A percentile compares a stretch with the other conserved stretches of the same genome.
These are phyloP conservation scores for Nebria ingens DNA, from an alignment of 1,140 invertebrate genomes.

Conservation along the genomic window DNA sequence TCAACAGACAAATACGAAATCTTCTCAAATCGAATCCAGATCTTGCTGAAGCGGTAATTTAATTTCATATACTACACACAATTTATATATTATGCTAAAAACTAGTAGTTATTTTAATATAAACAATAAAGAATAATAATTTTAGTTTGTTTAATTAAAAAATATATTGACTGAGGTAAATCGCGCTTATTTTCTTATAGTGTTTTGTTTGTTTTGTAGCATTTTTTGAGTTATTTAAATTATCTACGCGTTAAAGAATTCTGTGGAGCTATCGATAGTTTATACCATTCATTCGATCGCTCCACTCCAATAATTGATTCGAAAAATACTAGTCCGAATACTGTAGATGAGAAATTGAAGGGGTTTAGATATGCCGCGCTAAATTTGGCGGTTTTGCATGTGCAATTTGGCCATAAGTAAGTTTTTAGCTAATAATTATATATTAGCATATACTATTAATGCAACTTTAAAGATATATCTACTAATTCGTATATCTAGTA, in stretches of 20 bases:
- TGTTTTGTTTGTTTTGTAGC: slow-evolving; percentile 57
- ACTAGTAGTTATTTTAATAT: neutral
- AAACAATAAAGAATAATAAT: slow-evolving; percentile 5
- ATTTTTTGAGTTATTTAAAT: slow-evolving; percentile 86
- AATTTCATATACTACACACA: slow-evolving; percentile 5
- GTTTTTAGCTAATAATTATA: slow-evolving; percentile 23
- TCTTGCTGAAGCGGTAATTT: slow-evolving; percentile 63
- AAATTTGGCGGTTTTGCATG: slow-evolving; percentile 79
- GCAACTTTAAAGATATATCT: slow-evolving; percentile 4
- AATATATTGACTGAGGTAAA: slow-evolving; percentile 2
- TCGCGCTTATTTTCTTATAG: slow-evolving; percentile 8
- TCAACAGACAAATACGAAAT: slow-evolving; percentile 66
- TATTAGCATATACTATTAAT: slow-evolving; percentile 5
- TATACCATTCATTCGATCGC: slow-evolving; percentile 79
- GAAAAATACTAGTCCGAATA: slow-evolving; percentile 39
- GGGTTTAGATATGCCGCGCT: slow-evolving; percentile 79
- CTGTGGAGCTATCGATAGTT: slow-evolving; percentile 68
- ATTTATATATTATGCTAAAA: neutral
- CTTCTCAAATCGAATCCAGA: slow-evolving; percentile 72
- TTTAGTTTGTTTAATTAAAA: slow-evolving; percentile 12
- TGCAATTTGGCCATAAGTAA: slow-evolving; percentile 76
- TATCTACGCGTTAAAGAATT: slow-evolving; percentile 78
- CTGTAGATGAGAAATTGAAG: slow-evolving; percentile 51
- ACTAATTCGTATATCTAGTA: slow-evolving; percentile 3
- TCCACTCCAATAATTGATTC: slow-evolving; percentile 38